These are phyloP conservation scores for Siniperca undulata DNA, from an alignment of 2,797 vertebrate genomes.

Conservation along the genomic window DNA sequence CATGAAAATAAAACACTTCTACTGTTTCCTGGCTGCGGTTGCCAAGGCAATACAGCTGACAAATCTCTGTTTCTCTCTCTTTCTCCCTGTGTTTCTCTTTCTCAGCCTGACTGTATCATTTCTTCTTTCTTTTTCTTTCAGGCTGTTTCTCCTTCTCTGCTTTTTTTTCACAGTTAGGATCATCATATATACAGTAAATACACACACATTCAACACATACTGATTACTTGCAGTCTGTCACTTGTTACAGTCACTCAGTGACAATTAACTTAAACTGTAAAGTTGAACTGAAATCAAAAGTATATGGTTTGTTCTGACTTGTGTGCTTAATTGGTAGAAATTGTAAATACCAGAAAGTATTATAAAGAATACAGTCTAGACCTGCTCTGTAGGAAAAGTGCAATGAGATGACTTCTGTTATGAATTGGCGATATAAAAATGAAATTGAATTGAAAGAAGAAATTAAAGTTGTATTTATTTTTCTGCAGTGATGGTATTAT, in stretches of 20 bases:
- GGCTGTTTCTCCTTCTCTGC: neutral
- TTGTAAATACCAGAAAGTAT: no score
- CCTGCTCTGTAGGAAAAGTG: no score
- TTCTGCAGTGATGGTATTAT: neutral
- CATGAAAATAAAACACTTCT: constrained; percentile 47
- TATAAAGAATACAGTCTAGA: no score
- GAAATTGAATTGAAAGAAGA: neutral
- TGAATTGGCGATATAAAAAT: no score
- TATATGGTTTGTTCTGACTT: neutral
- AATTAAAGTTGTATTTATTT: neutral
- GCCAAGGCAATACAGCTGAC: constrained; percentile 54
- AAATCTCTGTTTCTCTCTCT: constrained; percentile 17
- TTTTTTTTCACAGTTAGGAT: neutral
- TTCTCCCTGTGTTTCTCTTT: neutral
- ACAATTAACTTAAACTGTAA: neutral
- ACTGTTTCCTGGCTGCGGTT: constrained; percentile 60
- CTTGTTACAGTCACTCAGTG: neutral
- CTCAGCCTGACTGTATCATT: neutral
- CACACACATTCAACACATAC: neutral
- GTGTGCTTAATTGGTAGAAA: no score
- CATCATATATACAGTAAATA: neutral
- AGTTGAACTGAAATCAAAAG: neutral
- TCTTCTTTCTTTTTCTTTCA: neutral
- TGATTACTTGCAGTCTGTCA: neutral
- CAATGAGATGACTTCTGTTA: no score